These are phyloP conservation scores for Drosophila bocki DNA, from an alignment of 1,140 invertebrate genomes.

Conservation along the genomic window DNA sequence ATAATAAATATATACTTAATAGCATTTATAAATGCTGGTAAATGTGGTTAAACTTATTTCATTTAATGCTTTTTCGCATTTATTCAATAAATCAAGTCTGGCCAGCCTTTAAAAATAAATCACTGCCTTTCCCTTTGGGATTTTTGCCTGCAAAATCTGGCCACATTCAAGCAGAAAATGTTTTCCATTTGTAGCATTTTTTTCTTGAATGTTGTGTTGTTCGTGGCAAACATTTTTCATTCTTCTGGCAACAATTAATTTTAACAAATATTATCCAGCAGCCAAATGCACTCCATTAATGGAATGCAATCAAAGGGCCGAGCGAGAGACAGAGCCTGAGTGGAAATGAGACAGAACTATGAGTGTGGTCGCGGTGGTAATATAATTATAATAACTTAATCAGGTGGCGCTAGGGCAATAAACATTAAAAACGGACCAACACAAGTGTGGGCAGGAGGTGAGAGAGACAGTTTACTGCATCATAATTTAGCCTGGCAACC, in stretches of 20 bases:
- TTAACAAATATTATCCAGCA: constrained; percentile 43
- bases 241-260: constrained; percentile 42
- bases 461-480: constrained; percentile 47
- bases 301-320: constrained; percentile 27
- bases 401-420: constrained; percentile 56
- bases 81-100: neutral
- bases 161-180: constrained; percentile 7
- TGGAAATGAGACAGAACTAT: neutral
- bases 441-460: neutral
- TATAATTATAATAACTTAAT: constrained; percentile 64
- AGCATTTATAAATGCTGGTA: neutral
- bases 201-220: neutral
- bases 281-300: constrained; percentile 44
- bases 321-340: neutral
- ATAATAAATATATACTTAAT: no score
- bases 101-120: constrained; percentile 1
- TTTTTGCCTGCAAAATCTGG: neutral
- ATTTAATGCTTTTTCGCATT: neutral
- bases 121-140: neutral
- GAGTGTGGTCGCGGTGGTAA: neutral
- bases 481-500: constrained; percentile 54
- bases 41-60: neutral
- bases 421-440: constrained; percentile 44
- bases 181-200: constrained; percentile 1
- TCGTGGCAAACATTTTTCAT: constrained; percentile 27